A percentile compares a stretch with the other conserved stretches of the same genome.
Conservation (phyloP, 2,888 invertebrate genomes). For the Archips xylosteana region DNA sequence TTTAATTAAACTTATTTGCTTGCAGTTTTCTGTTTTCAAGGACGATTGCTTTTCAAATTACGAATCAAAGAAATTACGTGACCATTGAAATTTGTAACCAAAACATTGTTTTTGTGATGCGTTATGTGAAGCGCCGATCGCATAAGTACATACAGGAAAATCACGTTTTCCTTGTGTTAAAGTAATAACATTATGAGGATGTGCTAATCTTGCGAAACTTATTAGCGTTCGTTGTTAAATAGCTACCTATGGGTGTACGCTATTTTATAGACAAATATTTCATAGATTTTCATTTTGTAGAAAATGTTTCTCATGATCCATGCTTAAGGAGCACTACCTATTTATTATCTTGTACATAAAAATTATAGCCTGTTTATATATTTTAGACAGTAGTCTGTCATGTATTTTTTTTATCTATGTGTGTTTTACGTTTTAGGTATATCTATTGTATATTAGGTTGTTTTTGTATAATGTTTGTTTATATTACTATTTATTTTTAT, state of each 20-base stretch:
- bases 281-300: too few relatives aligned
- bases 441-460: too few relatives aligned
- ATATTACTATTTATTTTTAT: too few relatives aligned
- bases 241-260: background rate
- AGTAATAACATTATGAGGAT: slow-evolving; percentile 29
- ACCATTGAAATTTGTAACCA: background rate
- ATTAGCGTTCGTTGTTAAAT: background rate
- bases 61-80: background rate
- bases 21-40: background rate
- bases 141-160: slow-evolving; percentile 28
- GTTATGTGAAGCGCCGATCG: background rate
- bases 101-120: slow-evolving; percentile 3
- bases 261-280: too few relatives aligned
- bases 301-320: too few relatives aligned
- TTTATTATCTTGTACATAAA: too few relatives aligned
- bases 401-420: too few relatives aligned
- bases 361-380: too few relatives aligned
- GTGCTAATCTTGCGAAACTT: slow-evolving; percentile 6
- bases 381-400: too few relatives aligned
- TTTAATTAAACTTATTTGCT: slow-evolving; percentile 4
- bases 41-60: background rate
- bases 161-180: slow-evolving; percentile 27
- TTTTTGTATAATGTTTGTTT: too few relatives aligned
- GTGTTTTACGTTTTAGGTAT: too few relatives aligned
- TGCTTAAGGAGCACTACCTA: too few relatives aligned